Base-by-base conservation (phyloP, 1,140 invertebrate species). In the Magallana angulata region DNA sequence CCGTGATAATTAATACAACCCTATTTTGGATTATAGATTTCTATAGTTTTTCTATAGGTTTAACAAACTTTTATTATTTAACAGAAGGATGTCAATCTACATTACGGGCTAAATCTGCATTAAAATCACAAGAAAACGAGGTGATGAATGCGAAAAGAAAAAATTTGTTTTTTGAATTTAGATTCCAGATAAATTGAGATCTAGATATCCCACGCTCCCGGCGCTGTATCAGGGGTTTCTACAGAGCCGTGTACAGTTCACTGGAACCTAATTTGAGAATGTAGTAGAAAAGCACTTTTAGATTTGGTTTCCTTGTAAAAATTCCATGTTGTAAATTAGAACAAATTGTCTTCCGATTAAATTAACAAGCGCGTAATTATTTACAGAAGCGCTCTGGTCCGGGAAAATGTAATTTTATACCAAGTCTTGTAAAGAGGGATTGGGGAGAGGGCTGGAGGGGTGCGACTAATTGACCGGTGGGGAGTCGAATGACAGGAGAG, bases 291-390 rank as follows among this genome's bases (percentile, higher is more conserved):
- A 76, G 85, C 62, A 87, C 81, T 64, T 59, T 64, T 82, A 60
- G 48, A 60, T 48, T 60, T 64, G 30, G 56, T 82, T 87, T 87
- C n/a, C 48, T 62, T 59, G n/a, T 81, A 62, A 64, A 64, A 82
- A 87, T 82, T 87, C 81, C 81, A 64, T 60, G 58, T 60, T 82
- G 59, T 87, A 87, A 82, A 87, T 87, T 87, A 76, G 76, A 82
- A 81, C 80, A 82, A 87, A 87, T 87, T 87, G 85, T 87, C 85
- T 87, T 82, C 82, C 85, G 82, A 87, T 87, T 87, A 87, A 56
- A 87, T 87, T 87, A 87, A 87, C 82, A 82, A 81, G 85, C 59
- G 59, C 57, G 71, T 87, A 87, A 87, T 87, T 82, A 68, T 58
- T 82, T 82, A 36, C 85, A 87, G 85, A 87, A 87, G 81, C 58